Evolutionary conservation across 2,113 vertebrate species (phyloP), one percentile per base, ranked within the genome.

Genomic region (Progne subis): DNA sequence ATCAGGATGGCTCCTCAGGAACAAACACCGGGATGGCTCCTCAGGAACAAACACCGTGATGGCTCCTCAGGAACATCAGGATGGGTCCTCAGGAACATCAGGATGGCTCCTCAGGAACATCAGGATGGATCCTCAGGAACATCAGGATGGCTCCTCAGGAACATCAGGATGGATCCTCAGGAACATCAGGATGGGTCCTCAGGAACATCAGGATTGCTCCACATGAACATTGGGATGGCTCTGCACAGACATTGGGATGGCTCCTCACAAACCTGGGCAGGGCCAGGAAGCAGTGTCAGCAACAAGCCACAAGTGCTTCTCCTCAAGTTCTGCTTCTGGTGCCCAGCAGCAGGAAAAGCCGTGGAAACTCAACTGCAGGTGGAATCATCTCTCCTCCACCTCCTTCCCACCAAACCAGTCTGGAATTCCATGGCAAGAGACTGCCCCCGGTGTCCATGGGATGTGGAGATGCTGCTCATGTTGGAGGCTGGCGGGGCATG

Each of bases 181-280:
- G 12, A 34, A 34, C 26, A 24, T 37, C 37, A 34, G 34, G 57
- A 37, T 59, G 57, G 57, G 9, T 37, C n/a, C n/a, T 37, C n/a
- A 9, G 6, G 6, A 37, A 37, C 37, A 37, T 37, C 37, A 37
- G 37, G 37, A 37, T 61, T 34, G 60, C 8, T 63, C 39, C 12
- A 8, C 26, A 14, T 0, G 4, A 8, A 28, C 7, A 29, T 0
- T 0, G 1, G 34, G 26, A 23, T 32, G 28, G 49, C 14, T 70
- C 47, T 29, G 21, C 34, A 15, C 2, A 12, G 19, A 39, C 12
- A 11, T 2, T 1, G 3, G 23, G 60, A 65, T 32, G 25, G 32
- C 17, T 68, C 32, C 32, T 14, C 32, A 8, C 34, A 26, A 52
- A 61, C 29, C 46, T 16, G 46, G 32, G 46, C 57, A 32, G 34